Conservation (phyloP, 2,113 vertebrate species). For the Nymphicus hollandicus region DNA sequence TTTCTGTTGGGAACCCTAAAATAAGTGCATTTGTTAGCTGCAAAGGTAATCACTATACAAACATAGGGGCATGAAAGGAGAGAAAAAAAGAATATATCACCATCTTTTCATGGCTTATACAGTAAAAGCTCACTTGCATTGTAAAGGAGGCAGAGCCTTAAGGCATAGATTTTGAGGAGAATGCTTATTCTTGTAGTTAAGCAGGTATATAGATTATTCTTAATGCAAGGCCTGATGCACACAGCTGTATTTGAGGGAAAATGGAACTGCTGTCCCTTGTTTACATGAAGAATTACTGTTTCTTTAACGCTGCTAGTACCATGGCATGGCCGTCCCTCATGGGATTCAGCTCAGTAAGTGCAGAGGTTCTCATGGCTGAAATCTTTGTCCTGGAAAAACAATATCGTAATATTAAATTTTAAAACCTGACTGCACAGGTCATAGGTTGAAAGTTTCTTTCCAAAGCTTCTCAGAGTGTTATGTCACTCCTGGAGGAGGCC, state of each 20-base stretch:
- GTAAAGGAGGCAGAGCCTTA: background rate
- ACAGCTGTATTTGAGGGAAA: background rate
- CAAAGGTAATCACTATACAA: background rate
- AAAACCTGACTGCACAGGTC: background rate
- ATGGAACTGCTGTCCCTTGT: background rate
- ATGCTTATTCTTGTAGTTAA: background rate
- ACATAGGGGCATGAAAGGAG: background rate
- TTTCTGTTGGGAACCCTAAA: background rate
- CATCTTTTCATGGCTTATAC: background rate
- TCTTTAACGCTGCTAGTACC: background rate
- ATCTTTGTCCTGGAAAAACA: background rate
- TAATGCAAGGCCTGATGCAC: background rate
- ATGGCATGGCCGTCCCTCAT: background rate
- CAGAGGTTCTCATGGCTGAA: background rate
- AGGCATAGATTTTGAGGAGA: background rate
- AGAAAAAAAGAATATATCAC: background rate
- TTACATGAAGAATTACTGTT: background rate
- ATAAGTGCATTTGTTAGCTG: background rate
- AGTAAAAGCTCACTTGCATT: background rate
- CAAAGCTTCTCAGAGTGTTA: background rate
- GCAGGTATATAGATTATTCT: background rate
- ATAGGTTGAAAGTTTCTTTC: background rate
- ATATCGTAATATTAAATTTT: background rate
- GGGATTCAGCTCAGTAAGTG: background rate
- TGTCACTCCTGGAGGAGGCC: background rate